phyloP scores from a whole-genome alignment of 2,113 vertebrate species.

The Circaetus gallicus region DNA sequence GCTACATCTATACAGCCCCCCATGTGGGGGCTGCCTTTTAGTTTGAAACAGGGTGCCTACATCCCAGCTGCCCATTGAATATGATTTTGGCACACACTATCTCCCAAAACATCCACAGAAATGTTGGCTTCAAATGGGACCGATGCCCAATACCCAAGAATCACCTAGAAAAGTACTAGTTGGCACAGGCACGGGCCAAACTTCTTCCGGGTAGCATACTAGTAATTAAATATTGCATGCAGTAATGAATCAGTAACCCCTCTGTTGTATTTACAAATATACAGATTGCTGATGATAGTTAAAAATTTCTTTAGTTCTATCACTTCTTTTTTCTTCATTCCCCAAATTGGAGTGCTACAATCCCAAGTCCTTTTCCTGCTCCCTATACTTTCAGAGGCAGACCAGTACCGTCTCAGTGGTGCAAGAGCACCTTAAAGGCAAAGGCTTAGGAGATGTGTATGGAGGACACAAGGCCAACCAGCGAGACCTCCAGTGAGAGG shows the following conservation, averaged over 20 bases:
- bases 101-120: background rate
- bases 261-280: background rate
- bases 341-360: accelerated
- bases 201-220: background rate
- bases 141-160: background rate
- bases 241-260: background rate
- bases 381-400: background rate
- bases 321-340: background rate
- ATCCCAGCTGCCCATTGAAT: background rate
- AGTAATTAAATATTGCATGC: background rate
- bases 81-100: background rate
- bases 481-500: background rate
- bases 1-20: background rate
- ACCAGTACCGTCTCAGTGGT: background rate
- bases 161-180: background rate
- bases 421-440: background rate
- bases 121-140: background rate
- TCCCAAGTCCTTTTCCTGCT: background rate
- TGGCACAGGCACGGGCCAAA: background rate
- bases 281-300: background rate
- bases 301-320: background rate
- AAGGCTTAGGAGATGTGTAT: background rate
- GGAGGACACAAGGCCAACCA: background rate
- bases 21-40: background rate
- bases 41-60: background rate